These are phyloP conservation scores for Isaurus tuberculatus DNA, from an alignment of 92 coral and sea anemone species.

Conservation along the genomic window DNA sequence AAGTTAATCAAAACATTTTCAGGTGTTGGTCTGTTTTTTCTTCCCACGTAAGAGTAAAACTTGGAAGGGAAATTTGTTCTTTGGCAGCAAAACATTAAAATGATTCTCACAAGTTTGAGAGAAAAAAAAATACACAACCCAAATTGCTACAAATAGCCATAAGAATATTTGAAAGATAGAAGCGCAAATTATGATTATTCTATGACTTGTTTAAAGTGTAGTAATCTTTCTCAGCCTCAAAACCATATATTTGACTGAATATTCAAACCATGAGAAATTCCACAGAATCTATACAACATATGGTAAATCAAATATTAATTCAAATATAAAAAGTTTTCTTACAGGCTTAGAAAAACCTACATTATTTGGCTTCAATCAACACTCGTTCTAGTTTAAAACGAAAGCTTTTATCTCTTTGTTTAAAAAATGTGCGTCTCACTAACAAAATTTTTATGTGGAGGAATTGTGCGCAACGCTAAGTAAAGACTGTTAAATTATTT, in stretches of 20 bases:
- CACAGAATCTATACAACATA: background rate
- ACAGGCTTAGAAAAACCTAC: background rate
- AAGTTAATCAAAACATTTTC: constrained; percentile 1
- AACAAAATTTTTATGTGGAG: background rate
- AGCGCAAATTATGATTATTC: no score
- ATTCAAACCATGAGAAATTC: background rate
- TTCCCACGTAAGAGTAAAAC: constrained; percentile 7
- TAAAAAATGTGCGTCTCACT: background rate
- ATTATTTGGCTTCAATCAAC: background rate
- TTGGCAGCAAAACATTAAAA: background rate
- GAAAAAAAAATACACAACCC: background rate
- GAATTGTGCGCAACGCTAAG: constrained; percentile 1
- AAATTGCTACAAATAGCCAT: no score
- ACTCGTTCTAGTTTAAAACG: background rate
- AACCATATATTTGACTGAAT: no score
- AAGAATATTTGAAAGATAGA: no score
- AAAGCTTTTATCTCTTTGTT: background rate
- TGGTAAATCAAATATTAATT: no score
- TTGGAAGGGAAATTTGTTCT: background rate
- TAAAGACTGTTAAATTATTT: constrained; percentile 1
- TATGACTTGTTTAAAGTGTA: no score
- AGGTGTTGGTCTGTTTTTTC: constrained; percentile 12
- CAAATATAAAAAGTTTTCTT: background rate
- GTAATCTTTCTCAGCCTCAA: no score
- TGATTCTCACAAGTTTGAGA: background rate